Evolutionary conservation across 2,888 invertebrate species (phyloP).

Genomic region (Zaprionus obscuricornis): DNA sequence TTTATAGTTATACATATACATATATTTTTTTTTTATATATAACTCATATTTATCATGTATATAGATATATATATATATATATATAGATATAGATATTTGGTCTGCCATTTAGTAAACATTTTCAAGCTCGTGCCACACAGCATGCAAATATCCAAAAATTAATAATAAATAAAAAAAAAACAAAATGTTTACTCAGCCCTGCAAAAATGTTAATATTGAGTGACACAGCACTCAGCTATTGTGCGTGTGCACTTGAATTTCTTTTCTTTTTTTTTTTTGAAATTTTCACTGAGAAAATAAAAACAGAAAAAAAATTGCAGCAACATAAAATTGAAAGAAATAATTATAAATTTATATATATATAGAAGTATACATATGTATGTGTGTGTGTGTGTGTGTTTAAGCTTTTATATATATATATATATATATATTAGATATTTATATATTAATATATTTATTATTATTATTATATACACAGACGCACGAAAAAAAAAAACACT

Average conservation of each 20-base stretch:
- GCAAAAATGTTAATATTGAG: conserved; percentile 6
- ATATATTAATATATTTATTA: too few species aligned
- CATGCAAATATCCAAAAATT: neutral
- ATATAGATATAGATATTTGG: conserved; percentile 24
- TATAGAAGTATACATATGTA: too few species aligned
- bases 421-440: too few species aligned
- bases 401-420: too few species aligned
- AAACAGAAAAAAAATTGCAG: too few species aligned
- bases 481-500: too few species aligned
- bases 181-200: conserved; percentile 29
- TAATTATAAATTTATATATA: too few species aligned
- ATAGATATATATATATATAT: conserved; percentile 6
- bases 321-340: too few species aligned
- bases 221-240: conserved; percentile 46
- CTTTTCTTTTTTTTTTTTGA: neutral
- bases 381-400: too few species aligned
- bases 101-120: conserved; percentile 53
- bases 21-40: too few species aligned
- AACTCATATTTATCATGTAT: too few species aligned
- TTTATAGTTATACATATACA: too few species aligned
- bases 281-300: neutral
- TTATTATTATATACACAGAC: conserved; percentile 2
- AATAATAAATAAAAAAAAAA: conserved; percentile 19
- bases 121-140: conserved; percentile 46
- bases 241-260: conserved; percentile 9